phyloP scores from a whole-genome alignment of 2,113 vertebrate species.

The Coptodon bakossiorum region DNA sequence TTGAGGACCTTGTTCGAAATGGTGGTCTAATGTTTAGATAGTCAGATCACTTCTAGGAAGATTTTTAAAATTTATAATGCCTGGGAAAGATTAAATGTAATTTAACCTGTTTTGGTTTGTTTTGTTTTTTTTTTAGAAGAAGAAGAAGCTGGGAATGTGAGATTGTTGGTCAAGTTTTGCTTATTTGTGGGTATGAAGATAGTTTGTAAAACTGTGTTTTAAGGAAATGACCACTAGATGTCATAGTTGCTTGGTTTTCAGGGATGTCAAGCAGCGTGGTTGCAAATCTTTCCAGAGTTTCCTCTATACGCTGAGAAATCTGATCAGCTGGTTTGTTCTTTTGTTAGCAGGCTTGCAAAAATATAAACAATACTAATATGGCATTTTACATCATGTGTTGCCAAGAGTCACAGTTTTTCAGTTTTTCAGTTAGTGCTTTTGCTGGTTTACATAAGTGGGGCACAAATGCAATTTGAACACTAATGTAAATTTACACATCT shows the following conservation, averaged over 20 bases:
- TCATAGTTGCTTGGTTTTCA: constrained; percentile 54
- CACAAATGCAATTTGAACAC: background rate
- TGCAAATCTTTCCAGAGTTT: background rate
- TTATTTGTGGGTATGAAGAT: background rate
- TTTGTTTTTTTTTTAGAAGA: accelerated
- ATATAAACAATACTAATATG: background rate
- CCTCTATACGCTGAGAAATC: background rate
- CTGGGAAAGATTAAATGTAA: background rate
- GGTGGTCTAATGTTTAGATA: background rate
- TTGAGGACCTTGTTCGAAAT: background rate
- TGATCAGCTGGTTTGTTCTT: background rate
- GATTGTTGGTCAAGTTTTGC: background rate
- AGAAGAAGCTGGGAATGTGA: background rate
- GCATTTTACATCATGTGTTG: background rate
- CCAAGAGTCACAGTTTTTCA: background rate
- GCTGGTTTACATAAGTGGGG: background rate
- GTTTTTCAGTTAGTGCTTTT: background rate
- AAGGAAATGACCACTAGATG: constrained; percentile 54
- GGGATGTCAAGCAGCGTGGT: background rate
- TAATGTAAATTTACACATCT: background rate
- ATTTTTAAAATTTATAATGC: background rate
- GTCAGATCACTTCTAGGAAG: background rate
- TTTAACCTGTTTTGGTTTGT: background rate
- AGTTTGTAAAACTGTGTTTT: background rate
- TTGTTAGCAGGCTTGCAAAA: background rate